These are phyloP conservation scores for Bombylius major DNA, from an alignment of 2,888 invertebrate genomes.

Conservation along the genomic window DNA sequence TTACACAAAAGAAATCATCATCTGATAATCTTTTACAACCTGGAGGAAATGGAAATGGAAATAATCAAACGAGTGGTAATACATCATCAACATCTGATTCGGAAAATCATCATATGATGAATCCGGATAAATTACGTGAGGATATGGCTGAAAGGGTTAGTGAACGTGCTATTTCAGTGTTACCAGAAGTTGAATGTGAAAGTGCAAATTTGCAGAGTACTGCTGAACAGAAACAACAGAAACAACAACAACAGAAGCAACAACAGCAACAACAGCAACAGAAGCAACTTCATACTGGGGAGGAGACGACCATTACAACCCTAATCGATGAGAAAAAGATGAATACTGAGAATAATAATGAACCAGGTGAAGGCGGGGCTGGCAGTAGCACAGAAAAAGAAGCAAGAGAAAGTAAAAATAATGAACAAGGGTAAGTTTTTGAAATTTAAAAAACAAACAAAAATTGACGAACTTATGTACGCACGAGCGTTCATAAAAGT, in stretches of 20 bases:
- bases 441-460: too few relatives aligned
- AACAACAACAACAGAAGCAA: background rate
- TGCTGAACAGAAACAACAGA: constrained; percentile 10
- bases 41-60: constrained; percentile 9
- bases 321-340: background rate
- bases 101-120: constrained; percentile 2
- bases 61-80: background rate
- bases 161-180: constrained; percentile 40
- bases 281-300: background rate
- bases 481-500: too few relatives aligned
- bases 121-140: constrained; percentile 4
- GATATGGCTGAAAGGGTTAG: constrained; percentile 33
- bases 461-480: too few relatives aligned
- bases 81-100: background rate
- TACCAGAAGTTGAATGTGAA: constrained; percentile 47
- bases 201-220: constrained; percentile 40
- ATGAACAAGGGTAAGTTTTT: too few relatives aligned
- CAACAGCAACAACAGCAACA: background rate
- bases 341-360: constrained; percentile 18
- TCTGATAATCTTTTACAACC: constrained; percentile 5
- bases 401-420: too few relatives aligned
- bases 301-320: constrained; percentile 27
- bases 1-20: constrained; percentile 17
- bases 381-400: too few relatives aligned
- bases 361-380: background rate